phyloP scores from a whole-genome alignment of 2,797 vertebrate genomes.

The Agapornis canus region DNA sequence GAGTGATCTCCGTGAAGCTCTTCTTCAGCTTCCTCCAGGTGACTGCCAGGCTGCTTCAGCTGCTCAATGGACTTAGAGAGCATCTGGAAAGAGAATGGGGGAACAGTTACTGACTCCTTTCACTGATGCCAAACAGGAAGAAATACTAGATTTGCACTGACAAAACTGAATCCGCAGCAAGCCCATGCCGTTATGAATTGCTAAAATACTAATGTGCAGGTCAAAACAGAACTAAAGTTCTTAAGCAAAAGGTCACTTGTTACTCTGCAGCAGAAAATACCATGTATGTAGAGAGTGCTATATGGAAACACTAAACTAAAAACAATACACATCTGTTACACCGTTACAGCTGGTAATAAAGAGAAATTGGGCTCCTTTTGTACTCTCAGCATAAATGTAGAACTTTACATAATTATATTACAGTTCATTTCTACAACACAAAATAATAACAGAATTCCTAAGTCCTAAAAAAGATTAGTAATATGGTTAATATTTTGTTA shows the following conservation, averaged over 20 bases:
- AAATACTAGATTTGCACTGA: accelerated
- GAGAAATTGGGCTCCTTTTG: background rate
- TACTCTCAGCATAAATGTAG: background rate
- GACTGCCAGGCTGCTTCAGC: slow-evolving; percentile 90
- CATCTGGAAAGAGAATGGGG: slow-evolving; percentile 84
- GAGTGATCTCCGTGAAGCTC: slow-evolving; percentile 83
- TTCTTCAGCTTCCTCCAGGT: slow-evolving; percentile 95
- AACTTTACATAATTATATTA: background rate
- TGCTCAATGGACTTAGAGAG: slow-evolving; percentile 98
- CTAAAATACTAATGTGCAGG: background rate
- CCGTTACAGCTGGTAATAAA: background rate
- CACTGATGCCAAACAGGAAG: background rate
- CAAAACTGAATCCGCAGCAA: background rate
- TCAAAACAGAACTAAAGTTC: background rate
- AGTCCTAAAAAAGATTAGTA: background rate
- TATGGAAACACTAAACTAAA: background rate
- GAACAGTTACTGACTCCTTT: background rate
- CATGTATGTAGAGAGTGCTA: background rate
- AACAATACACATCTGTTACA: background rate
- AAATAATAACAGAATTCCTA: background rate
- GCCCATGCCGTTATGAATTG: accelerated
- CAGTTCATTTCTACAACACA: background rate
- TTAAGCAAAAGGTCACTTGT: background rate
- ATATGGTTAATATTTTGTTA: background rate
- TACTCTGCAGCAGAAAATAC: background rate